Conservation (phyloP, 2,113 vertebrate species). For the Neoarius graeffei region DNA sequence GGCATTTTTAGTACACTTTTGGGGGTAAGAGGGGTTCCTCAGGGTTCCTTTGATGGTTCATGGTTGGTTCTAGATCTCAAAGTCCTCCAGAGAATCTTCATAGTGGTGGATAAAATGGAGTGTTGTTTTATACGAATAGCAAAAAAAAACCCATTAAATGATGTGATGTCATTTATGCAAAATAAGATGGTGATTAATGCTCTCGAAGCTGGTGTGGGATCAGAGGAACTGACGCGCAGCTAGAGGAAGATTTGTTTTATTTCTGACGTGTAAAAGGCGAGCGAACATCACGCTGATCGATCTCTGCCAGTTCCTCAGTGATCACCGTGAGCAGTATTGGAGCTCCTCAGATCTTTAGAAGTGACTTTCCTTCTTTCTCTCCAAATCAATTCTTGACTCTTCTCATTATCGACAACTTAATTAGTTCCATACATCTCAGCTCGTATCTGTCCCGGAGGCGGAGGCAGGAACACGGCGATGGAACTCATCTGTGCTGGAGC, state of each 20-base stretch:
- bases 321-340: neutral
- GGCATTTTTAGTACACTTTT: neutral
- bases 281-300: neutral
- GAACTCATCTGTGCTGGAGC: conserved; percentile 12
- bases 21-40: neutral
- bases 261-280: neutral
- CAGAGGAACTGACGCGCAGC: too few relatives aligned
- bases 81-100: neutral
- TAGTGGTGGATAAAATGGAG: neutral
- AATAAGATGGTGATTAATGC: too few relatives aligned
- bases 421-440: conserved; percentile 44
- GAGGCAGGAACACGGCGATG: neutral
- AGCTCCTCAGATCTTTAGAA: conserved; percentile 8
- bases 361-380: neutral
- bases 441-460: neutral
- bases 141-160: neutral
- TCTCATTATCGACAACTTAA: conserved; percentile 52
- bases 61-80: neutral
- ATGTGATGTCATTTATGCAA: too few relatives aligned
- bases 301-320: neutral
- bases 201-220: too few relatives aligned
- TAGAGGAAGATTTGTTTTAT: neutral
- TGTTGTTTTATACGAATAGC: neutral
- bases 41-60: neutral
- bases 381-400: conserved; percentile 23